These are phyloP conservation scores for Amphiprion clarkii DNA, from an alignment of 2,797 vertebrate genomes.

Conservation along the genomic window DNA sequence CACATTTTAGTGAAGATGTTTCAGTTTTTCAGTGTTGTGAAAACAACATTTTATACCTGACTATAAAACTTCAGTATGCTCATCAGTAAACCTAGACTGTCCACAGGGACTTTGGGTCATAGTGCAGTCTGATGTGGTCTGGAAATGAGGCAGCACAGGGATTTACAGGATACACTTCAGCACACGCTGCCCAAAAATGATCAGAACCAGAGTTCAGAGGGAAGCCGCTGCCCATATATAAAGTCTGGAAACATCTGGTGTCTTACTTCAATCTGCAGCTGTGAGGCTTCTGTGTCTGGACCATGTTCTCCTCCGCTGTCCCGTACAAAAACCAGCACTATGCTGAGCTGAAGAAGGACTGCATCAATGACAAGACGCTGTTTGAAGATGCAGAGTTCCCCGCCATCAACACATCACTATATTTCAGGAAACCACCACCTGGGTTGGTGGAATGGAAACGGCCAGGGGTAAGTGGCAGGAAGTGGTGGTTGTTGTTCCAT, in stretches of 20 bases:
- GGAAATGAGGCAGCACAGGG: constrained; percentile 27
- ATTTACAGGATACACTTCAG: constrained; percentile 11
- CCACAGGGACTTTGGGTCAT: constrained; percentile 24
- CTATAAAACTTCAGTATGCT: neutral
- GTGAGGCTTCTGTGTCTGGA: constrained; percentile 52
- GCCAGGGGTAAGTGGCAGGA: constrained; percentile 81
- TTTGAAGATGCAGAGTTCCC: constrained; percentile 94
- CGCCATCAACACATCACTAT: constrained; percentile 87
- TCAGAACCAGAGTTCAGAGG: constrained; percentile 14
- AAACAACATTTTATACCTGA: neutral
- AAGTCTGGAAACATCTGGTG: constrained; percentile 34
- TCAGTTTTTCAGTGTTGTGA: neutral
- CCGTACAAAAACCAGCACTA: constrained; percentile 91
- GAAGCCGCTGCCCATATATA: constrained; percentile 8
- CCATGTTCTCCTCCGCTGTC: constrained; percentile 84
- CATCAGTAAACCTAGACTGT: constrained; percentile 16
- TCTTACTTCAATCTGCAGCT: constrained; percentile 59
- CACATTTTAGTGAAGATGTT: neutral
- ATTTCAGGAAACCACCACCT: constrained; percentile 82
- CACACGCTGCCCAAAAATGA: neutral
- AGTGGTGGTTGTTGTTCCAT: neutral
- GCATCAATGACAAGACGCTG: constrained; percentile 83
- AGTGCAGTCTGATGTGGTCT: constrained; percentile 12
- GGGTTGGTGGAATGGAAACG: constrained; percentile 91
- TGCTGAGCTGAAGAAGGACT: constrained; percentile 85